Conservation (phyloP, 2,113 vertebrate species). For the Heterotilapia buettikoferi region DNA sequence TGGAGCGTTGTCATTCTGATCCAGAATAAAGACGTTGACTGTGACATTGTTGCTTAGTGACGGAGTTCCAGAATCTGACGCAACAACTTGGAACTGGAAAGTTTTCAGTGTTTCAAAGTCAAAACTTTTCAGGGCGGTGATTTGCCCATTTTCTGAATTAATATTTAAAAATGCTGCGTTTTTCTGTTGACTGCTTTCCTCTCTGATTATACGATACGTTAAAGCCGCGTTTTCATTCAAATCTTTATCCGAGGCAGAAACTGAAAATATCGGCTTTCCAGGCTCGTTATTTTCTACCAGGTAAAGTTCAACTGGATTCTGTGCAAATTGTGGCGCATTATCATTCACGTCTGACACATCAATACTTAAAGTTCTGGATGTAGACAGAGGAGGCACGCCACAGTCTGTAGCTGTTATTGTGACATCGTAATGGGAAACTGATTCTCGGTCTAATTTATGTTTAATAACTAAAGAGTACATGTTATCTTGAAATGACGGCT, state of each 20-base stretch:
- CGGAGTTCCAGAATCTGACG: too few species aligned
- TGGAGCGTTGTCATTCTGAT: too few species aligned
- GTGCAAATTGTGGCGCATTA: too few species aligned
- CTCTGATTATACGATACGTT: constrained; percentile 37
- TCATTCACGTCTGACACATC: too few species aligned
- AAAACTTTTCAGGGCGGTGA: constrained; percentile 40
- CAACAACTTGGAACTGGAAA: background rate
- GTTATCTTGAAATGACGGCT: too few species aligned
- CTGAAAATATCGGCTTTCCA: constrained; percentile 40
- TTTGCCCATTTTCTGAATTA: background rate
- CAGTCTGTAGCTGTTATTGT: too few species aligned
- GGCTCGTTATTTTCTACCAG: constrained; percentile 62
- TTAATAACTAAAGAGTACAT: too few species aligned
- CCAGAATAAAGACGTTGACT: constrained; percentile 31
- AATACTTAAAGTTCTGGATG: too few species aligned
- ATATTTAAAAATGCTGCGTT: constrained; percentile 45
- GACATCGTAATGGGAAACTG: too few species aligned
- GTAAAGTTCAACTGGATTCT: constrained; percentile 51
- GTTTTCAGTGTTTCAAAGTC: constrained; percentile 60
- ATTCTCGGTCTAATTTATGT: too few species aligned
- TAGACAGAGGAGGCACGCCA: too few species aligned
- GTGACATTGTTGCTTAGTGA: background rate
- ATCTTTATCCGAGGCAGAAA: constrained; percentile 57
- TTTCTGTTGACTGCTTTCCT: background rate
- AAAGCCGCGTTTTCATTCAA: constrained; percentile 57